Conservation (phyloP, 2,888 invertebrate genomes). For the Acanthopleura granulata region DNA sequence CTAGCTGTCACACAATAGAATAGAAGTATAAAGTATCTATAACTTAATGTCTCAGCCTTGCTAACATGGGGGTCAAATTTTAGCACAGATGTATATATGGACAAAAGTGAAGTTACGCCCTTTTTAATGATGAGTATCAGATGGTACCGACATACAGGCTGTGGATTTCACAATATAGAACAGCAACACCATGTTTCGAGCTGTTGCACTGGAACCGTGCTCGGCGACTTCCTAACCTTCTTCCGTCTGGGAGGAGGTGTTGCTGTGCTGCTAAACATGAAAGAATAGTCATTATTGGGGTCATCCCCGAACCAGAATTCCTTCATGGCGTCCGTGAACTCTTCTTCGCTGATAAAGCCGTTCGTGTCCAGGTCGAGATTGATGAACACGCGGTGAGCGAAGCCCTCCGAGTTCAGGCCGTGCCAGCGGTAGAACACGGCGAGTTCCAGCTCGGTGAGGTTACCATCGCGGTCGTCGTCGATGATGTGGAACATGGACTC, state of each 20-base stretch:
- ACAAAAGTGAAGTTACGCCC: too few species aligned
- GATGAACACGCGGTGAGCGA: neutral
- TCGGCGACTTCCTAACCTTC: too few species aligned
- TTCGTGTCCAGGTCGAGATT: neutral
- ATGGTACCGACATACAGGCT: too few species aligned
- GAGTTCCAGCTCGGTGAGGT: neutral
- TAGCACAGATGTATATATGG: too few species aligned
- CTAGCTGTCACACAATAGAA: too few species aligned
- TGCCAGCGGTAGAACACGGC: neutral
- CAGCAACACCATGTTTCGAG: too few species aligned
- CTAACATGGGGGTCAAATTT: too few species aligned
- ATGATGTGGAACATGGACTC: neutral
- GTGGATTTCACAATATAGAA: too few species aligned
- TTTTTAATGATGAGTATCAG: too few species aligned
- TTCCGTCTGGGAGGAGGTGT: neutral
- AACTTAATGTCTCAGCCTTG: too few species aligned
- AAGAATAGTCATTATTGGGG: slow-evolving; percentile 13
- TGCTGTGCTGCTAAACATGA: neutral
- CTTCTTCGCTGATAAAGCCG: neutral
- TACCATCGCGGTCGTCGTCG: neutral
- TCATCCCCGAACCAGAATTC: slow-evolving; percentile 10
- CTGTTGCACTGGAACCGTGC: too few species aligned
- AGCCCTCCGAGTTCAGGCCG: neutral
- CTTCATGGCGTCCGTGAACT: neutral
- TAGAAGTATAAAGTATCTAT: too few species aligned